Base-by-base conservation (phyloP, 2,113 vertebrate species). In the Phocoena sinus region DNA sequence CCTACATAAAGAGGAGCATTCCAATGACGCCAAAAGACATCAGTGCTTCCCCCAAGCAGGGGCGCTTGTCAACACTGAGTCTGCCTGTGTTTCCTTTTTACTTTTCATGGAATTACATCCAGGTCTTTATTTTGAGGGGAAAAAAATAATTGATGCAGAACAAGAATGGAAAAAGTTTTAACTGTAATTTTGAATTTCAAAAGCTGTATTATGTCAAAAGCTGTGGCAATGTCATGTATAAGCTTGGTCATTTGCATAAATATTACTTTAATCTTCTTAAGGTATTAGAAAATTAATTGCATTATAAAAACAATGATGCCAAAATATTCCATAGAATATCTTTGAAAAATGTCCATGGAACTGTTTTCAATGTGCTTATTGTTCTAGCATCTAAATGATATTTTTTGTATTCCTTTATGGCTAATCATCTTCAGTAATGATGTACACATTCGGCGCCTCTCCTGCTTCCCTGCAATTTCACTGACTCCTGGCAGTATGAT, bases 1-100 rank as follows among this genome's bases (percentile, higher is more conserved):
- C 92, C 71, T 97, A 73, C 97, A 99, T 97, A 98, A 98, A 97
- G 97, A 97, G 41, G 26, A 81, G 85, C 95, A 70, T 98, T 99
- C 98, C 97, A 98, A 65, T 97, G 94, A 96, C 41, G 56, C 96
- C 95, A 70, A 60, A 97, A 67, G 89, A 95, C 98, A 77, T 58
- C 38, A 65, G 96, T 96, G 76, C 80, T 97, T 98, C 60, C 85
- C 98, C 76, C 97, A 97, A 95, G 44, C 18, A 93, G 89, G 15
- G 65, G 62, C 10, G 1, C 92, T 94, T 97, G 93, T 98, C 98
- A 98, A 98, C 95, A 97, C n/a, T 86, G 25, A 56, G 76, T 97
- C 80, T 96, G 92, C 56, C 41, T 93, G 23, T 95, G 97, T 97
- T 97, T 92, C 87, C 76, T 92, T 95, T 97, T 97, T 94, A 83